Evolutionary conservation across 1,140 invertebrate genomes (phyloP), one percentile per base, ranked within the genome.

Genomic region (Caenorhabditis remanei): DNA sequence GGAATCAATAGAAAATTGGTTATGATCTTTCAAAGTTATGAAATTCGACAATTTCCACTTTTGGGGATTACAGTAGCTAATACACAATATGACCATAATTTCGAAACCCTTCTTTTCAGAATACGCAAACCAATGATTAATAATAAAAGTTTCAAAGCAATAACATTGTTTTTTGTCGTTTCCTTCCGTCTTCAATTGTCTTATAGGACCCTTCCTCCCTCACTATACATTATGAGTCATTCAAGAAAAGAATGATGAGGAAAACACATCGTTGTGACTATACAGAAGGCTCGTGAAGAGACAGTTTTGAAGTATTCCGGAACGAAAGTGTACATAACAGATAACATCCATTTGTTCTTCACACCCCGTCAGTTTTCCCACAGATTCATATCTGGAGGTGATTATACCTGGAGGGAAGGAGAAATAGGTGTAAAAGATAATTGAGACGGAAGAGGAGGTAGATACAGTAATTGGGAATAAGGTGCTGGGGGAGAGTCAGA

Each of bases 301-400:
- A 7, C 6, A n/a, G 8, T 8, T 8, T 21, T 58, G 56, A 8
- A 21, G 16, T 58, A 16, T 21, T 58, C n/a, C 16, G 56, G n/a
- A 16, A 58, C 56, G n/a, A 8, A n/a, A n/a, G 7, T 21, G 8
- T n/a, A 58, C 14, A 14, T n/a, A 58, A 32, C 21, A 13, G 61
- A 65, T 65, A 65, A 65, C 24, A 65, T 40, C 61, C 9, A 11
- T 2, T 40, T 11, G 56, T 53, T n/a, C 14, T 32, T 65, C 61
- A 40, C 61, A 65, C 61, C 61, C 40, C 61, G 61, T 65, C 61
- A 65, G 61, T 65, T 65, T 65, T 65, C 24, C 9, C 24, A 65
- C 56, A 53, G 56, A 58, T 21, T 7, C 13, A 13, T 58, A 58
- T 58, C n/a, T 58, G 32, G 32, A 53, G 50, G 16, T n/a, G 61